These are phyloP conservation scores for Caiman crocodilus DNA, from an alignment of 2,797 vertebrate genomes.

Conservation along the genomic window DNA sequence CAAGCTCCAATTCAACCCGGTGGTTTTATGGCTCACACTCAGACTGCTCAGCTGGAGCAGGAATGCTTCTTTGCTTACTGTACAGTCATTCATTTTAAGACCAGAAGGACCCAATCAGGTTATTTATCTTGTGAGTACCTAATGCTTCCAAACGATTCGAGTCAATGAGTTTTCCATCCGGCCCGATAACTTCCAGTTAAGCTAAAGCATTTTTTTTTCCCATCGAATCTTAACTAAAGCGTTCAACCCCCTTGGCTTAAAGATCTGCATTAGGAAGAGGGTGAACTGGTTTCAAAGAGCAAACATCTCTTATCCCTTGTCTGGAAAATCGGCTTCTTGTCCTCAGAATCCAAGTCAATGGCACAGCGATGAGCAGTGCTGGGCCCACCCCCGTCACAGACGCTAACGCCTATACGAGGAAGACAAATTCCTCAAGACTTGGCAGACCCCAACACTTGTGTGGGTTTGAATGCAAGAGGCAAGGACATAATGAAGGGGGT, in stretches of 20 bases:
- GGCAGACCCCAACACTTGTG: not conserved
- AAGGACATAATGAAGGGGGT: not conserved
- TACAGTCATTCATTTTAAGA: not conserved
- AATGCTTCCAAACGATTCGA: no score
- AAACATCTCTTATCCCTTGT: not conserved
- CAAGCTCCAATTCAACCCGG: no score
- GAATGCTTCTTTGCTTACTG: not conserved
- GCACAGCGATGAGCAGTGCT: not conserved
- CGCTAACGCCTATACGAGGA: not conserved
- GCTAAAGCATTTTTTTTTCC: not conserved
- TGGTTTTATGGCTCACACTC: not conserved
- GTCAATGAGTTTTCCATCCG: not conserved
- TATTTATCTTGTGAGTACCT: not conserved
- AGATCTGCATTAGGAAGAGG: not conserved
- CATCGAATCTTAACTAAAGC: not conserved
- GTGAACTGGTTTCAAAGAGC: not conserved
- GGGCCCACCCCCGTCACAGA: not conserved
- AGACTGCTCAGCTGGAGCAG: not conserved
- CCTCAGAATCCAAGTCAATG: not conserved
- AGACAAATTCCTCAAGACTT: not conserved
- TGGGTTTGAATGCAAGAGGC: not conserved
- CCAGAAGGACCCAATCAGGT: not conserved
- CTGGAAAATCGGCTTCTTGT: not conserved
- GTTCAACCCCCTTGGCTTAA: not conserved
- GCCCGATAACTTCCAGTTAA: not conserved